These are phyloP conservation scores for Coecobrya sp. DNA, from an alignment of 2,888 invertebrate genomes.

Conservation along the genomic window DNA sequence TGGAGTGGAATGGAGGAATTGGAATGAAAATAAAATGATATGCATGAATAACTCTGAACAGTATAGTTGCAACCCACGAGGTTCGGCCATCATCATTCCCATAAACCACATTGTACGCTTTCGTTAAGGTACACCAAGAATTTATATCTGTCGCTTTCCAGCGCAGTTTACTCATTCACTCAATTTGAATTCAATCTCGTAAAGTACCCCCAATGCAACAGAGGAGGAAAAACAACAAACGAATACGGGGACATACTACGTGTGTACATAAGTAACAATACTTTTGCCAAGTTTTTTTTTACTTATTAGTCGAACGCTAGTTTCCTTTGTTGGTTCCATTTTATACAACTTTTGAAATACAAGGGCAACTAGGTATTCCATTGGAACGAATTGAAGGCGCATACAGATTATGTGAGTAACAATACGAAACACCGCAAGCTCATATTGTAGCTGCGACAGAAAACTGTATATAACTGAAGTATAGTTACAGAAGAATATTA, in stretches of 20 bases:
- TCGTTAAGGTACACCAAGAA: neutral
- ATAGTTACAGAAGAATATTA: neutral
- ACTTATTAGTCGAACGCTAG: neutral
- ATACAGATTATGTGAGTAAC: neutral
- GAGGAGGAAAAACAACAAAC: slow-evolving; percentile 69
- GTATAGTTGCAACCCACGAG: slow-evolving; percentile 10
- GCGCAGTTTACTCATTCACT: slow-evolving; percentile 69
- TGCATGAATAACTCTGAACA: slow-evolving; percentile 65
- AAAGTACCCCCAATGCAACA: slow-evolving; percentile 78
- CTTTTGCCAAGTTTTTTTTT: slow-evolving; percentile 23
- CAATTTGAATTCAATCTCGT: slow-evolving; percentile 78
- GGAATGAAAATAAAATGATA: slow-evolving; percentile 75
- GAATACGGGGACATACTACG: neutral
- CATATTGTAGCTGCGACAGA: too few species aligned
- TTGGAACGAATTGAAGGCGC: neutral
- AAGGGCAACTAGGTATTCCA: neutral
- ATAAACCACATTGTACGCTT: slow-evolving; percentile 21
- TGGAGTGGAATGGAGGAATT: slow-evolving; percentile 53
- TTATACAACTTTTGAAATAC: neutral
- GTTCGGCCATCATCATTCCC: slow-evolving; percentile 3
- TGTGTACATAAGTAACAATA: slow-evolving; percentile 2
- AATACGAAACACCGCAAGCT: neutral
- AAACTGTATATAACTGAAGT: too few species aligned
- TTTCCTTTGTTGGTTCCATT: neutral
- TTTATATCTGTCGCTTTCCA: slow-evolving; percentile 32